These are phyloP conservation scores for Eptatretus atami DNA, from an alignment of 2,797 vertebrate species.

Conservation along the genomic window DNA sequence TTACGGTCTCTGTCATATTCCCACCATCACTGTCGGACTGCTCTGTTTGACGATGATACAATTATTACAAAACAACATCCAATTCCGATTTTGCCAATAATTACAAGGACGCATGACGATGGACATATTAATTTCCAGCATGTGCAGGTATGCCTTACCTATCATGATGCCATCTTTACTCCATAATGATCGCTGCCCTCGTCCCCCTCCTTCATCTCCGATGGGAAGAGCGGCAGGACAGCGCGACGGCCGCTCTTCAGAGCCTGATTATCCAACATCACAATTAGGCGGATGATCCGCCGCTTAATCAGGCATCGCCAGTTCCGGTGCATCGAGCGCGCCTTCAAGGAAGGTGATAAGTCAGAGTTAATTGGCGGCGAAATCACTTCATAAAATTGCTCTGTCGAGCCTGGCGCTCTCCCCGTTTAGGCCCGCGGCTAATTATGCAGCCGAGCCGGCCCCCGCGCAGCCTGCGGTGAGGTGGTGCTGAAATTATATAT, in stretches of 20 bases:
- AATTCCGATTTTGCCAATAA: no score
- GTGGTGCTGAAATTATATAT: no score
- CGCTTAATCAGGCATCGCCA: background rate
- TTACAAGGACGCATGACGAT: no score
- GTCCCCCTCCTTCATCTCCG: background rate
- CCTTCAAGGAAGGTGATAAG: conserved; percentile 35
- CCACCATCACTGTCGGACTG: no score
- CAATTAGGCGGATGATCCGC: background rate
- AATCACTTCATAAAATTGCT: conserved; percentile 36
- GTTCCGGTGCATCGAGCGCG: background rate
- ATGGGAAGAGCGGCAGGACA: background rate
- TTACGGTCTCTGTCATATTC: no score
- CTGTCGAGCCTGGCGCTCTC: background rate
- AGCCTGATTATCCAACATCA: background rate
- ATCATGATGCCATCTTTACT: no score
- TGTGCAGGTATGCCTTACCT: no score
- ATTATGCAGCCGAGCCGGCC: background rate
- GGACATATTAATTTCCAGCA: no score
- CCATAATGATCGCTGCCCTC: no score
- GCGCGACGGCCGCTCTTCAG: background rate
- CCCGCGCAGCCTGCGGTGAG: no score
- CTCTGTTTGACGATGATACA: no score
- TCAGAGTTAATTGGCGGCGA: conserved; percentile 97
- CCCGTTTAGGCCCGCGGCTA: background rate
- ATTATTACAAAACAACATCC: no score